These are phyloP conservation scores for Trichogramma dendrolimi DNA, from an alignment of 2,888 invertebrate genomes.

Conservation along the genomic window DNA sequence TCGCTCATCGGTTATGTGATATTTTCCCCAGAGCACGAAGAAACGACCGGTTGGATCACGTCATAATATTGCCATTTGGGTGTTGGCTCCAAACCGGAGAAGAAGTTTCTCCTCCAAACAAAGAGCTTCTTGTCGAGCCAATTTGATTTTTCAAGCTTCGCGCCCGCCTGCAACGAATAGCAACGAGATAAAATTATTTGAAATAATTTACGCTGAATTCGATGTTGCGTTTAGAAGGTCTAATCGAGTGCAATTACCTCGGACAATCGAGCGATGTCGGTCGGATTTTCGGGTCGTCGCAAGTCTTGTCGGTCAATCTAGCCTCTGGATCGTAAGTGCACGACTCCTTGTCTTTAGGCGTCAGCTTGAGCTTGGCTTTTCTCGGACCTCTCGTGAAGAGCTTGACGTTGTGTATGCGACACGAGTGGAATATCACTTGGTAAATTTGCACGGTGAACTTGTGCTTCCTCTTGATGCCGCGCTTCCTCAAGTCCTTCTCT, in stretches of 20 bases:
- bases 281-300: background rate
- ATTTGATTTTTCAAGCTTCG: slow-evolving; percentile 32
- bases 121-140: slow-evolving; percentile 37
- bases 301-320: slow-evolving; percentile 4
- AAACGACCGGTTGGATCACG: slow-evolving; percentile 66
- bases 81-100: background rate
- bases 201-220: background rate
- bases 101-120: slow-evolving; percentile 32
- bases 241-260: no score
- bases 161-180: slow-evolving; percentile 4
- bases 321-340: slow-evolving; percentile 34
- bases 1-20: slow-evolving; percentile 60
- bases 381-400: slow-evolving; percentile 32
- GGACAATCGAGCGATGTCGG: slow-evolving; percentile 1
- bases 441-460: slow-evolving; percentile 38
- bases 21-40: slow-evolving; percentile 65
- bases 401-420: slow-evolving; percentile 40
- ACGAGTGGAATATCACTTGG: slow-evolving; percentile 38
- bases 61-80: slow-evolving; percentile 63
- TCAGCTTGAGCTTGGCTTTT: slow-evolving; percentile 7
- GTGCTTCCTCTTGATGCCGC: background rate
- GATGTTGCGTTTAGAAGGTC: no score
- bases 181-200: background rate
- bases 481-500: background rate
- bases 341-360: slow-evolving; percentile 30